Evolutionary conservation across 2,888 invertebrate genomes (phyloP).

Genomic region (Neocrepidodera transversa): DNA sequence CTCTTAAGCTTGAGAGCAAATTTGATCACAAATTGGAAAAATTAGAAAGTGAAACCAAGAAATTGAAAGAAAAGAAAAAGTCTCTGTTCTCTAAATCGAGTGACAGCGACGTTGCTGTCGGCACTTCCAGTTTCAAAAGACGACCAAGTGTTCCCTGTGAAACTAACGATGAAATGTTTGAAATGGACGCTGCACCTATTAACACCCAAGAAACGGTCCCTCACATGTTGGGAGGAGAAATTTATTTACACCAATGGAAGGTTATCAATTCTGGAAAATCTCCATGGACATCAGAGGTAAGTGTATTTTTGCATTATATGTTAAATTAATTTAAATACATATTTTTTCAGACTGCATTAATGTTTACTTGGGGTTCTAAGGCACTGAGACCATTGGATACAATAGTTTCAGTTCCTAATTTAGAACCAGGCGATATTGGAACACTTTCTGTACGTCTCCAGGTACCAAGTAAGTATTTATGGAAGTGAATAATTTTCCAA

Average conservation of each 20-base stretch:
- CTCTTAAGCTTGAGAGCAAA: constrained; percentile 53
- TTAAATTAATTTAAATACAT: too few relatives aligned
- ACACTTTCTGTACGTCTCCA: constrained; percentile 53
- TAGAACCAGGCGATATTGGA: constrained; percentile 57
- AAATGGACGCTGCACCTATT: constrained; percentile 44
- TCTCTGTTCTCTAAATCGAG: constrained; percentile 48
- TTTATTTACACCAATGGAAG: constrained; percentile 58
- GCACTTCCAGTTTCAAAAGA: constrained; percentile 17
- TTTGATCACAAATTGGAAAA: constrained; percentile 58
- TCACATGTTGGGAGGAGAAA: constrained; percentile 56
- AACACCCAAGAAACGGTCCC: constrained; percentile 37
- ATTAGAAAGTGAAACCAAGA: constrained; percentile 58
- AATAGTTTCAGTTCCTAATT: constrained; percentile 52
- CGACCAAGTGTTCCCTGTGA: not conserved
- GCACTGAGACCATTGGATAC: constrained; percentile 54
- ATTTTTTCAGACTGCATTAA: constrained; percentile 56
- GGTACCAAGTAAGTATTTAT: constrained; percentile 56
- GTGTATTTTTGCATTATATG: not conserved
- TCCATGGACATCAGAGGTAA: constrained; percentile 55
- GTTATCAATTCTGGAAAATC: constrained; percentile 57
- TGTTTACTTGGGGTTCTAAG: constrained; percentile 59
- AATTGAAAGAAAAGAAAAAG: constrained; percentile 58
- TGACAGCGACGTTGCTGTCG: constrained; percentile 42
- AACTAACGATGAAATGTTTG: constrained; percentile 27
- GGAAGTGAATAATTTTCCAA: too few relatives aligned